Conservation (phyloP, 1,140 invertebrate species). For the Drosophila subpulchrella region DNA sequence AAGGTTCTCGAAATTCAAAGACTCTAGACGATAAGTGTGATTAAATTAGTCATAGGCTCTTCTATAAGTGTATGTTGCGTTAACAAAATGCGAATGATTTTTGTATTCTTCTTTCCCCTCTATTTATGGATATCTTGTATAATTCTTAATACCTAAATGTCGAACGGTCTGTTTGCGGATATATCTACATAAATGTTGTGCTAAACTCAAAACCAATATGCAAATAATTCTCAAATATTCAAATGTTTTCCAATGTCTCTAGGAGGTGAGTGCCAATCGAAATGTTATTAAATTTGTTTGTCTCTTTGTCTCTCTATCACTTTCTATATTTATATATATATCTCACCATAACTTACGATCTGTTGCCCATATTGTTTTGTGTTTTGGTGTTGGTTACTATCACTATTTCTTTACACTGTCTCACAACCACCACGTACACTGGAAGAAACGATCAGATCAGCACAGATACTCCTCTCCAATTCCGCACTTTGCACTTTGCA, state of each 20-base stretch:
- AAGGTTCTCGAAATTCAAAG: slow-evolving; percentile 47
- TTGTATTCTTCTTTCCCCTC: slow-evolving; percentile 68
- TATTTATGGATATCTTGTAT: slow-evolving; percentile 64
- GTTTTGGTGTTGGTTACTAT: slow-evolving; percentile 65
- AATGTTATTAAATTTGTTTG: slow-evolving; percentile 53
- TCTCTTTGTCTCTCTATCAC: slow-evolving; percentile 43
- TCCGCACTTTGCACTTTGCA: slow-evolving; percentile 39
- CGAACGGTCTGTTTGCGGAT: slow-evolving; percentile 76
- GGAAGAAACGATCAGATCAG: slow-evolving; percentile 11
- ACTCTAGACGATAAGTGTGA: slow-evolving; percentile 43
- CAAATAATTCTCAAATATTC: slow-evolving; percentile 51
- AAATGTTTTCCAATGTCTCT: slow-evolving; percentile 62
- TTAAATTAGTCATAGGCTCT: slow-evolving; percentile 51
- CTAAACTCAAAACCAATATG: slow-evolving; percentile 61
- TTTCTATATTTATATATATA: slow-evolving; percentile 9
- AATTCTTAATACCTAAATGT: slow-evolving; percentile 66
- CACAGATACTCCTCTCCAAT: slow-evolving; percentile 27
- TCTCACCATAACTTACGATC: slow-evolving; percentile 38
- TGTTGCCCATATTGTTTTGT: slow-evolving; percentile 40
- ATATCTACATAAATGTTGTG: slow-evolving; percentile 74
- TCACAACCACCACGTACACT: slow-evolving; percentile 28
- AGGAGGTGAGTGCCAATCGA: slow-evolving; percentile 78
- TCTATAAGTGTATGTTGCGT: slow-evolving; percentile 49
- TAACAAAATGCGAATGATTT: slow-evolving; percentile 72
- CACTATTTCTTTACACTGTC: slow-evolving; percentile 25